Evolutionary conservation across 2,113 vertebrate species (phyloP), one percentile per base, ranked within the genome.

Genomic region (Paramisgurnus dabryanus): DNA sequence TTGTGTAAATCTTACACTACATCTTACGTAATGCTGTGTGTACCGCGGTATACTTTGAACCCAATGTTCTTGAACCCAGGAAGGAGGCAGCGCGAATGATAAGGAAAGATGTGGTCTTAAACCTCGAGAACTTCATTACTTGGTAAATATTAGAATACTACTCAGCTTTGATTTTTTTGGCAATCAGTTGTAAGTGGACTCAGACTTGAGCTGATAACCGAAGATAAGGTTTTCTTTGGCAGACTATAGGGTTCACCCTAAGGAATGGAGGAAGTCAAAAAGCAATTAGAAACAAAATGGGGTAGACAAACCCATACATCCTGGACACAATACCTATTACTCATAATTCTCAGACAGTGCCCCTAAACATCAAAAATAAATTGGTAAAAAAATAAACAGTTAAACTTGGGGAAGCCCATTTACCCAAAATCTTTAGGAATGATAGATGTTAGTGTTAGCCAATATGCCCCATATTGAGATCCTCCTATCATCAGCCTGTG

Each of bases 11-110:
- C 58, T 61, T 61, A 18, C 9, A 10, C 47, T 49, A 5, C 6
- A 0, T 47, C 15, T 70, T 70, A n/a, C 18, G 67, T 13, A 76
- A 76, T 60, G 6, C 5, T 7, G 34, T 68, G 5, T 68, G 22
- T 60, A 12, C 40, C 27, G 18, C 12, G 57, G 67, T 43, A 82
- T 65, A 82, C 80, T 82, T 77, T 77, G 80, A 82, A 75, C 80
- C 67, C 43, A 17, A 41, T 39, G 66, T 82, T 64, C 74, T 64
- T 13, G 41, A 75, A 60, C 71, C 9, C 15, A 53, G 7, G 65
- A 41, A 49, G 41, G 11, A n/a, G 57, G 15, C 13, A n/a, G 18
- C 8, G 34, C 6, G 17, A 17, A 47, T 64, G 73, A 75, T 61
- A 75, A 64, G 58, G 4, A 15, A 3, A 63, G 40, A 47, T 9